Evolutionary conservation across 2,888 invertebrate genomes (phyloP).

Genomic region (Caradrina kadenii): DNA sequence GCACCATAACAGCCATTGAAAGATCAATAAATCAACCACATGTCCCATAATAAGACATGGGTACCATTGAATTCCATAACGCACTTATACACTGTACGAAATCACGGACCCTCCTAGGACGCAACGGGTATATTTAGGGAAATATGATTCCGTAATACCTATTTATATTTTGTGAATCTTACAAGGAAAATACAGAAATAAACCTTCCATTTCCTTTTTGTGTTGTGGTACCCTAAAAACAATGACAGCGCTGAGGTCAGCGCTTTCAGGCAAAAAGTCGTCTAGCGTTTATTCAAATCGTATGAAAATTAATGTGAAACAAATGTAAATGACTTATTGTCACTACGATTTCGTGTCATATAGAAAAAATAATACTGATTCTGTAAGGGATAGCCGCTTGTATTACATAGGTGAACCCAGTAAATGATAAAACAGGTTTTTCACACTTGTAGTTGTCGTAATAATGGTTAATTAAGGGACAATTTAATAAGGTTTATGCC

Average conservation of each 20-base stretch:
- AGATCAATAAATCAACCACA: slow-evolving; percentile 18
- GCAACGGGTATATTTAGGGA: slow-evolving; percentile 36
- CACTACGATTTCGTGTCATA: slow-evolving; percentile 1
- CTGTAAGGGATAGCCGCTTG: no score
- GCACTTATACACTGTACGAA: slow-evolving; percentile 6
- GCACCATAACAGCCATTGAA: slow-evolving; percentile 15
- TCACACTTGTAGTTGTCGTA: no score
- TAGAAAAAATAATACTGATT: no score
- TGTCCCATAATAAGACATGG: slow-evolving; percentile 23
- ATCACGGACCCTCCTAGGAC: slow-evolving; percentile 19
- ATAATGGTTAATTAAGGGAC: no score
- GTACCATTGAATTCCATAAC: slow-evolving; percentile 22
- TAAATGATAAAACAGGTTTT: no score
- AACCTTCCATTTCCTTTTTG: slow-evolving; percentile 6
- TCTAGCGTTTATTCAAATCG: slow-evolving; percentile 45
- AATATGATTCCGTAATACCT: slow-evolving; percentile 34
- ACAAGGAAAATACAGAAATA: slow-evolving; percentile 30
- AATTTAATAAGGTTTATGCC: no score
- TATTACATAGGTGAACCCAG: no score
- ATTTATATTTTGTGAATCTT: slow-evolving; percentile 21
- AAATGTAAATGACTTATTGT: slow-evolving; percentile 30
- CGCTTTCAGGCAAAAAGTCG: slow-evolving; percentile 43
- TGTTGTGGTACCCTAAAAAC: slow-evolving; percentile 26
- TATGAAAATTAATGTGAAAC: slow-evolving; percentile 32
- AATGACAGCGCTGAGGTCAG: slow-evolving; percentile 43